Evolutionary conservation across 2,113 vertebrate species (phyloP).

Genomic region (Oryzias woworae): DNA sequence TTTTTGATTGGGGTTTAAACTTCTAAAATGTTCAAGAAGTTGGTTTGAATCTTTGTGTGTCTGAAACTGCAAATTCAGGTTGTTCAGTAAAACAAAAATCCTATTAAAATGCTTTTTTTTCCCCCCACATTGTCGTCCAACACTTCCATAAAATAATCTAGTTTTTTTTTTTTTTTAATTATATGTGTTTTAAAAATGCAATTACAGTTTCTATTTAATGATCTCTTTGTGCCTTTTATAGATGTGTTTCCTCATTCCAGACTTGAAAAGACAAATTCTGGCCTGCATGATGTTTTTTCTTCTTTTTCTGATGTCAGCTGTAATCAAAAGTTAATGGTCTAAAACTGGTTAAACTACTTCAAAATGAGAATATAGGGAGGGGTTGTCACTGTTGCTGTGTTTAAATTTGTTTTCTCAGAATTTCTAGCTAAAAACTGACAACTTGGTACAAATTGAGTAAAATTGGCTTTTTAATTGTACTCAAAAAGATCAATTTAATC

Average conservation of each 20-base stretch:
- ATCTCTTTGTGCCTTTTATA: conserved; percentile 50
- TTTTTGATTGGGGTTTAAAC: background rate
- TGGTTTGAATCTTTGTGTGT: background rate
- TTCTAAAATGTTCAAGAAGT: background rate
- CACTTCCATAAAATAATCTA: background rate
- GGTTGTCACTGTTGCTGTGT: no score
- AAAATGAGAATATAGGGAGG: no score
- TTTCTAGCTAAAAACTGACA: no score
- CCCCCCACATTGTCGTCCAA: conserved; percentile 3
- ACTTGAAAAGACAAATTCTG: background rate
- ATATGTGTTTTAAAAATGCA: background rate
- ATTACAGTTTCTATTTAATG: conserved; percentile 16
- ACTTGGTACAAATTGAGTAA: no score
- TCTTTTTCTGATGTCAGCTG: background rate
- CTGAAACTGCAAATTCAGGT: background rate
- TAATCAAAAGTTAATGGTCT: no score
- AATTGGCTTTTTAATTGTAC: no score
- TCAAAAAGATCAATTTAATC: no score
- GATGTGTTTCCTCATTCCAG: background rate
- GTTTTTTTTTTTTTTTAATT: background rate
- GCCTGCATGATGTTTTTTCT: background rate
- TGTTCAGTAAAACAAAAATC: background rate
- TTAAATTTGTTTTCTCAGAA: no score
- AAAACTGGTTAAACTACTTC: no score
- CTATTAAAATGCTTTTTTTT: background rate